Evolutionary conservation across 1,140 invertebrate species (phyloP).

Genomic region (Spodoptera frugiperda): DNA sequence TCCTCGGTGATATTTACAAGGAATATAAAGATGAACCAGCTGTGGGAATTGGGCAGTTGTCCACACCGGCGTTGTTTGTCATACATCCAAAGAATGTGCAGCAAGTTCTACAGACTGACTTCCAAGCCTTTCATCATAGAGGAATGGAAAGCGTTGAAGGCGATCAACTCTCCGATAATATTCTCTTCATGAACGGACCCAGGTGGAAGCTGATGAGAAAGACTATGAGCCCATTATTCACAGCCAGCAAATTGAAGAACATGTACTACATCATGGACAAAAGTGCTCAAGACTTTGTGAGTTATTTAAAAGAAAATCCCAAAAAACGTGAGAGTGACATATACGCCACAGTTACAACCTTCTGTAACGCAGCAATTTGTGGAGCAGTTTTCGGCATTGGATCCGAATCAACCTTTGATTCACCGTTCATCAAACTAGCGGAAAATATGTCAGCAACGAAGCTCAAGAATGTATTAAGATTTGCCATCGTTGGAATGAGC

Average conservation of each 20-base stretch:
- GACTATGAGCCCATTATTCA: slow-evolving; percentile 80
- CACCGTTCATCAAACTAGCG: slow-evolving; percentile 61
- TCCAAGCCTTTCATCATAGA: slow-evolving; percentile 81
- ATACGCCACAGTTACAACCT: slow-evolving; percentile 49
- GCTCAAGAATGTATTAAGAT: slow-evolving; percentile 49
- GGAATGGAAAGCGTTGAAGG: slow-evolving; percentile 79
- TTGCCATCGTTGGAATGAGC: slow-evolving; percentile 46
- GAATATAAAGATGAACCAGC: slow-evolving; percentile 53
- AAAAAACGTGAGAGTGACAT: slow-evolving; percentile 49
- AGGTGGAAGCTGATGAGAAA: slow-evolving; percentile 79
- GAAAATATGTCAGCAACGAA: slow-evolving; percentile 43
- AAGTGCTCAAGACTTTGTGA: slow-evolving; percentile 65
- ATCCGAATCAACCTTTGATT: slow-evolving; percentile 53
- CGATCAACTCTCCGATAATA: slow-evolving; percentile 84
- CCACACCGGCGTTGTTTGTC: slow-evolving; percentile 75
- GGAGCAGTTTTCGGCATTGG: slow-evolving; percentile 60
- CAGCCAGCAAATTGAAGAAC: slow-evolving; percentile 78
- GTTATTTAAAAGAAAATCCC: slow-evolving; percentile 58
- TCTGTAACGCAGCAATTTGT: slow-evolving; percentile 51
- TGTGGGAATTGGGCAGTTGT: slow-evolving; percentile 71
- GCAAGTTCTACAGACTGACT: slow-evolving; percentile 79
- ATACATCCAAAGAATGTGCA: slow-evolving; percentile 84
- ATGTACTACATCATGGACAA: slow-evolving; percentile 79
- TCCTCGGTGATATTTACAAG: slow-evolving; percentile 56
- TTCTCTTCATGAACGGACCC: slow-evolving; percentile 76